Conservation (phyloP, 2,888 invertebrate species). For the Trachelus iudaicus region DNA sequence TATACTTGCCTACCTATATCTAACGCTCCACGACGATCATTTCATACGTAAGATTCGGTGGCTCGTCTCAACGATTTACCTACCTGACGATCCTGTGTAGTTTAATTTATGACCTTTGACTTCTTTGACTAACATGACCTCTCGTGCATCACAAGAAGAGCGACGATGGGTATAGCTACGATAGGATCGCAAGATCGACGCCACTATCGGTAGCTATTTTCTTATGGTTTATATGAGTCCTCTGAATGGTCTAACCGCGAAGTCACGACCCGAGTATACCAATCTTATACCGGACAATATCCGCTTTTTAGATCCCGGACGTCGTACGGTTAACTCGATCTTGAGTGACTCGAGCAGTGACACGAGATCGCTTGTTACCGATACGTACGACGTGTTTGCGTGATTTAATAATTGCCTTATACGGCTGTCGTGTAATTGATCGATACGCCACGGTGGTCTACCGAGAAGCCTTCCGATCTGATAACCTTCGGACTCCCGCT, state of each 20-base stretch:
- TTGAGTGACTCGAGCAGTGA: slow-evolving; percentile 30
- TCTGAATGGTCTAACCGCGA: background rate
- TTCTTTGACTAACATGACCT: background rate
- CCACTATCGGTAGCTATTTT: background rate
- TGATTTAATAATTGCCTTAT: slow-evolving; percentile 42
- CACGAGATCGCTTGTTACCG: slow-evolving; percentile 39
- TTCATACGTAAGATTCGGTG: background rate
- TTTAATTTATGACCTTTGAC: background rate
- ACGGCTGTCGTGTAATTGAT: slow-evolving; percentile 34
- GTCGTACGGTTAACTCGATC: slow-evolving; percentile 24
- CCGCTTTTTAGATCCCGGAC: slow-evolving; percentile 11
- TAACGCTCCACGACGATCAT: background rate
- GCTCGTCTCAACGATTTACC: background rate
- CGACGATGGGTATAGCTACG: background rate
- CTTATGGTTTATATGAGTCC: background rate
- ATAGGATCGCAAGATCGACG: background rate
- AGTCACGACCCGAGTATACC: background rate
- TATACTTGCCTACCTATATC: background rate
- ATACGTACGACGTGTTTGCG: slow-evolving; percentile 38
- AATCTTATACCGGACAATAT: background rate
- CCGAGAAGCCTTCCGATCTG: background rate
- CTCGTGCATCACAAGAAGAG: background rate
- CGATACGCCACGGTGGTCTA: slow-evolving; percentile 23
- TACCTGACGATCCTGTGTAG: background rate
- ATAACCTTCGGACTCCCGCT: background rate